Percentiles rank a stretch among this genome's conserved stretches.
These are phyloP conservation scores for Monarcha castaneiventris DNA, from an alignment of 2,113 vertebrate species.

Conservation along the genomic window DNA sequence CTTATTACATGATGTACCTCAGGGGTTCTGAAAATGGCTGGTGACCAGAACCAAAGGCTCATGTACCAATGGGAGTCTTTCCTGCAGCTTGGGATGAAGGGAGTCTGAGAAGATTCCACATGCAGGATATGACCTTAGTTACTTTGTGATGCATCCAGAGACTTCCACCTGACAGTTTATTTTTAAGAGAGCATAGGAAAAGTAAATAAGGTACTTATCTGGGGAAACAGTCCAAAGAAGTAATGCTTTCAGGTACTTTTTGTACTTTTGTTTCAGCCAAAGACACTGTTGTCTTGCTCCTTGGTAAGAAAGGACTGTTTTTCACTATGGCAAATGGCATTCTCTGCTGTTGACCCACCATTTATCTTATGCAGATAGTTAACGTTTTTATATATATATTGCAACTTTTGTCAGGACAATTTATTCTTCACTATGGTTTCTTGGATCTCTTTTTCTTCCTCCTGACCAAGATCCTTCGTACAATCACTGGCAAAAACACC, in stretches of 20 bases:
- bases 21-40: neutral
- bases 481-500: neutral
- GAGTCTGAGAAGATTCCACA: neutral
- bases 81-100: neutral
- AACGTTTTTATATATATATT: neutral
- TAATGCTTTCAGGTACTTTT: neutral
- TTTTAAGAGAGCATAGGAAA: neutral
- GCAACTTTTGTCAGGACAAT: neutral
- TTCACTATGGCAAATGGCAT: neutral
- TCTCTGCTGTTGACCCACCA: neutral
- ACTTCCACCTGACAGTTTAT: neutral
- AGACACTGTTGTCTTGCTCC: neutral
- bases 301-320: neutral
- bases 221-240: neutral
- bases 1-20: neutral
- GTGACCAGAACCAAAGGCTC: neutral
- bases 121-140: neutral
- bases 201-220: neutral
- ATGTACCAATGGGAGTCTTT: neutral
- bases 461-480: neutral
- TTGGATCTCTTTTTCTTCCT: neutral
- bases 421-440: constrained; percentile 12
- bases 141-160: neutral
- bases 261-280: neutral
- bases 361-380: neutral